Conservation (phyloP, 2,888 invertebrate species). For the Pocota personata region DNA sequence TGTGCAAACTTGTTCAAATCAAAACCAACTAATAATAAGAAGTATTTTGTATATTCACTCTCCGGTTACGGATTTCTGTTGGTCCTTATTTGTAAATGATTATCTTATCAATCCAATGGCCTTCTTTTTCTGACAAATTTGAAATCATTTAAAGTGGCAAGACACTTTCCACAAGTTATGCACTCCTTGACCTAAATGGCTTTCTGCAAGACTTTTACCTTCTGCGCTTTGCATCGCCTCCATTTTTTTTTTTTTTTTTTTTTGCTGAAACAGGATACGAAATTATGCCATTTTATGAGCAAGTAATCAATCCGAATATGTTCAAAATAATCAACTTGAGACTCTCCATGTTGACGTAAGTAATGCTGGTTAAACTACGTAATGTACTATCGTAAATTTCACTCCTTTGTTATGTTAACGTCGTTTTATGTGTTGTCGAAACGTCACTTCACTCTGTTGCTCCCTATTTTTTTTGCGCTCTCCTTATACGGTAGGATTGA, state of each 20-base stretch:
- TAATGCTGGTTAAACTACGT: slow-evolving; percentile 7
- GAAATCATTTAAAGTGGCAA: background rate
- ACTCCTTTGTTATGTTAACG: slow-evolving; percentile 32
- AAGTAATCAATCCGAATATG: slow-evolving; percentile 37
- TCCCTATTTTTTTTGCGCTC: slow-evolving; percentile 1
- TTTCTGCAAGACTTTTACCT: background rate
- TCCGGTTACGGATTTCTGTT: background rate
- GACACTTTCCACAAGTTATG: background rate
- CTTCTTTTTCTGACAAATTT: background rate
- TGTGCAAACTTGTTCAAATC: background rate
- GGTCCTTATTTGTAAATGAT: background rate
- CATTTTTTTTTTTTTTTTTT: slow-evolving; percentile 5
- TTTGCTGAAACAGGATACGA: slow-evolving; percentile 29
- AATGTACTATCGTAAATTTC: slow-evolving; percentile 13
- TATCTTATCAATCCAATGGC: background rate
- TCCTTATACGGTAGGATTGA: slow-evolving; percentile 13
- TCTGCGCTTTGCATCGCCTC: background rate
- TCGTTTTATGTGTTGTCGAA: slow-evolving; percentile 18
- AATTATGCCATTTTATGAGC: background rate
- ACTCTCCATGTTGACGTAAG: slow-evolving; percentile 10
- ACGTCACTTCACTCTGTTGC: slow-evolving; percentile 30
- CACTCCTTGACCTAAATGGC: background rate
- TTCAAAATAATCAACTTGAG: background rate
- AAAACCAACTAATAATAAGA: background rate
- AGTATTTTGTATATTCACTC: background rate